Base-by-base conservation (phyloP, 1,140 invertebrate genomes). In the Sitophilus oryzae region DNA sequence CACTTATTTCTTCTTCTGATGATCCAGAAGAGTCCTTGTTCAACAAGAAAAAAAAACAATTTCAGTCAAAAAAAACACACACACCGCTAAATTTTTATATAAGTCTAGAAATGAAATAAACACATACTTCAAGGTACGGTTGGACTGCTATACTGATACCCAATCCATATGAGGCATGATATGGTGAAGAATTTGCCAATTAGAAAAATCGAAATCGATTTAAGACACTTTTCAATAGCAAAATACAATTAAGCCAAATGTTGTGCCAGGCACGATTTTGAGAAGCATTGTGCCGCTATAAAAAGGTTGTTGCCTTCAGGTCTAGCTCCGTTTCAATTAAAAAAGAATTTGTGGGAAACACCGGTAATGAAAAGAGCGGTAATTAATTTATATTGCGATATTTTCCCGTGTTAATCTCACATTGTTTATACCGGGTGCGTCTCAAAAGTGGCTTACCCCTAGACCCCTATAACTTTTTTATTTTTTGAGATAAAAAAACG, bases 1-100 rank as follows among this genome's bases (percentile, higher is more conserved):
- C 54, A 54, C 68, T 71, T 23, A 60, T 63, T 51, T 71, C 69
- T 53, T 71, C 69, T 54, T 70, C 69, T 38, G 68, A 70, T 22
- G 66, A 71, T 54, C 59, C 67, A 53, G 68, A 71, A 18, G 66
- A 69, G 55, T 71, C 68, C 68, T 71, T 64, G 51, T 55, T 25
- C 38, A 55, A 63, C 65, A 66, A 62, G 64, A 66, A 61, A 52
- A 60, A 62, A 19, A 50, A 50, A 53, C 44, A 52, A 45, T 22
- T 19, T 19, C 1, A 19, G 15, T 42, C 19, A 38, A 16, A 16
- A 16, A 38, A 10, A 14, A 35, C 34, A 35, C 14, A 14, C 34
- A 35, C 34, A 35, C 1, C 10, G 2, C 10, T 11, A 42, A 42
- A 42, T n/a, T n/a, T n/a, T n/a, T n/a, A n/a, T n/a, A n/a, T n/a